Percentiles rank a stretch among this genome's conserved stretches.
Conservation (phyloP, 2,888 invertebrate species). For the Drosophila ustulata region DNA sequence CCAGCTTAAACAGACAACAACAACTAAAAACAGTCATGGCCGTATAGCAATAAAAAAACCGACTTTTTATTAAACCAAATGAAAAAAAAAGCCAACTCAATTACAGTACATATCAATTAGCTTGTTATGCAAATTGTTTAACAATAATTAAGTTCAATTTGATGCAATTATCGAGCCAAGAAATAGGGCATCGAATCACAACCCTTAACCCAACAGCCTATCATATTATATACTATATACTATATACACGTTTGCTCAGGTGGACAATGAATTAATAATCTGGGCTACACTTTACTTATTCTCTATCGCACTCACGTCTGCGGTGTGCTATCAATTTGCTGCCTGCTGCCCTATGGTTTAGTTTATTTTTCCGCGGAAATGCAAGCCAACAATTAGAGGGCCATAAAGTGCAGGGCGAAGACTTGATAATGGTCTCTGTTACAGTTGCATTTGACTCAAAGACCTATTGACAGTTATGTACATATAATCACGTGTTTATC, state of each 20-base stretch:
- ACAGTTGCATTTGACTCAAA: constrained; percentile 26
- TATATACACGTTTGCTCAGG: not conserved
- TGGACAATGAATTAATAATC: constrained; percentile 13
- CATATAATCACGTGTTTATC: constrained; percentile 76
- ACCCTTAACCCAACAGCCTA: not conserved
- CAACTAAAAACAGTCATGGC: constrained; percentile 27
- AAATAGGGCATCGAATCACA: constrained; percentile 4
- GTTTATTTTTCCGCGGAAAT: constrained; percentile 20
- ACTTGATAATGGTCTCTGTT: constrained; percentile 15
- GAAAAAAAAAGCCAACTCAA: constrained; percentile 28
- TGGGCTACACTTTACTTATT: not conserved
- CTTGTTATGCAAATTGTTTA: constrained; percentile 36
- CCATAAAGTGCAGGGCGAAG: constrained; percentile 24
- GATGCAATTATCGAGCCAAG: constrained; percentile 14
- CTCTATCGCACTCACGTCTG: constrained; percentile 4
- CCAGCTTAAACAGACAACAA: constrained; percentile 12
- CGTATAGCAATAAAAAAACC: constrained; percentile 22
- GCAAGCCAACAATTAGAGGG: constrained; percentile 32
- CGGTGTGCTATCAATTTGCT: constrained; percentile 7
- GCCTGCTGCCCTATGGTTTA: constrained; percentile 10
- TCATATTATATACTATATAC: not conserved
- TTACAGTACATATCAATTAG: constrained; percentile 32
- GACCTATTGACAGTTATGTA: constrained; percentile 53
- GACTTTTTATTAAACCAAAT: constrained; percentile 12
- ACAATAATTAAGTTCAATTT: constrained; percentile 21